Evolutionary conservation across 1,140 invertebrate species (phyloP).

Genomic region (Drosophila pseudoananassae): DNA sequence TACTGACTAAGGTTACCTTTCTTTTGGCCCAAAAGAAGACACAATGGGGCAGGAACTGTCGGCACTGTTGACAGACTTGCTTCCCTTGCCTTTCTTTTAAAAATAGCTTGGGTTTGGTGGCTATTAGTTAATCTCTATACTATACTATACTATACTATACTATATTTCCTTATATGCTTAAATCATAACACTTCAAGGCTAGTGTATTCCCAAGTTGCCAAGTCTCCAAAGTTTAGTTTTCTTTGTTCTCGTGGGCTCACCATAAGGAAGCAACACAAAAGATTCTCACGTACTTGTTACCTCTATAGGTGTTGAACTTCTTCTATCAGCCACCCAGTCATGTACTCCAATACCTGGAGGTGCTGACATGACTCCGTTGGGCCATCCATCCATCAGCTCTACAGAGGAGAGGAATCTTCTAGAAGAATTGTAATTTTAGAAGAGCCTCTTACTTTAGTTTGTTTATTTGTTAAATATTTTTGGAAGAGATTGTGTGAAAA

Average conservation of each 20-base stretch:
- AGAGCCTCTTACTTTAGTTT: no score
- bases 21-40: slow-evolving; percentile 30
- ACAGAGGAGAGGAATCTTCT: no score
- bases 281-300: slow-evolving; percentile 76
- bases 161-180: background rate
- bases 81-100: no score
- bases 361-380: no score
- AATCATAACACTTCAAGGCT: background rate
- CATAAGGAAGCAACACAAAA: slow-evolving; percentile 76
- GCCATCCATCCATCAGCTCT: no score
- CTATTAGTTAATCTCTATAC: no score
- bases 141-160: no score
- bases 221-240: background rate
- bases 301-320: slow-evolving; percentile 69
- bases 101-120: no score
- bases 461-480: no score
- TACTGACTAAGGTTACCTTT: slow-evolving; percentile 61
- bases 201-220: slow-evolving; percentile 7
- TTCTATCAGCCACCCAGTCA: slow-evolving; percentile 8
- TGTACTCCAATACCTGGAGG: slow-evolving; percentile 20
- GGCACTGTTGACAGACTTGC: slow-evolving; percentile 8
- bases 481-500: no score
- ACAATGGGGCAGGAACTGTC: slow-evolving; percentile 50
- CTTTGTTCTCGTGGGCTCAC: slow-evolving; percentile 23
- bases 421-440: no score